Percentiles rank a stretch among this genome's conserved stretches.
These are phyloP conservation scores for Anguilla anguilla DNA, from an alignment of 2,797 vertebrate genomes.

Conservation along the genomic window DNA sequence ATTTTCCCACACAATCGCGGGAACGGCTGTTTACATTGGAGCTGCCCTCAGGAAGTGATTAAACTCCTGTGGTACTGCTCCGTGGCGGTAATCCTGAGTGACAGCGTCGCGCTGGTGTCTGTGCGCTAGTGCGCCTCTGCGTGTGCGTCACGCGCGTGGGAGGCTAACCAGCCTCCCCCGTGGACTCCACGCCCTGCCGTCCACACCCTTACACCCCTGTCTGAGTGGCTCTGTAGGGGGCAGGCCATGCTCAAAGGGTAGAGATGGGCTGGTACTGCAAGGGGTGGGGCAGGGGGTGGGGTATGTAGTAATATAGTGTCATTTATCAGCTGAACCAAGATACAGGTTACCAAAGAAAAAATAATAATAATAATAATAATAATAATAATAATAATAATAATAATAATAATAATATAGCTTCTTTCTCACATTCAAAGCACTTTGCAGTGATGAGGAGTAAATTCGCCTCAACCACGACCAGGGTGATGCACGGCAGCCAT, in stretches of 20 bases:
- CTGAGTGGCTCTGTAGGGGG: neutral
- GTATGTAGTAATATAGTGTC: neutral
- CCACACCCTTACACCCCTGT: conserved; percentile 2
- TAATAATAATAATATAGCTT: too few relatives aligned
- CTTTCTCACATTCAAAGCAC: too few relatives aligned
- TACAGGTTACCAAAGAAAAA: neutral
- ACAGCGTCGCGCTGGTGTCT: neutral
- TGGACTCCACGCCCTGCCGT: neutral
- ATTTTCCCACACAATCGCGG: conserved; percentile 50
- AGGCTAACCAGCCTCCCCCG: neutral
- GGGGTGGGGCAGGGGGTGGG: neutral
- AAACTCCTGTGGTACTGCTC: conserved; percentile 51
- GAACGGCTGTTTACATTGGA: conserved; percentile 62
- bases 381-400: too few relatives aligned
- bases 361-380: neutral
- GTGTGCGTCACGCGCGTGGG: neutral
- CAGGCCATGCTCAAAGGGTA: neutral
- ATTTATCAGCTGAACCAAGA: neutral
- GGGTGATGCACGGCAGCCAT: neutral
- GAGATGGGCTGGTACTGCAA: too few relatives aligned
- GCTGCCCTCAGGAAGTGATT: conserved; percentile 69
- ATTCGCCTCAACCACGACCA: neutral
- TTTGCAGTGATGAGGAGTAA: too few relatives aligned
- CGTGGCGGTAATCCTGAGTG: conserved; percentile 40
- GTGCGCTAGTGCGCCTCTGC: neutral